These are phyloP conservation scores for Albula glossodonta DNA, from an alignment of 2,113 vertebrate species.

Conservation along the genomic window DNA sequence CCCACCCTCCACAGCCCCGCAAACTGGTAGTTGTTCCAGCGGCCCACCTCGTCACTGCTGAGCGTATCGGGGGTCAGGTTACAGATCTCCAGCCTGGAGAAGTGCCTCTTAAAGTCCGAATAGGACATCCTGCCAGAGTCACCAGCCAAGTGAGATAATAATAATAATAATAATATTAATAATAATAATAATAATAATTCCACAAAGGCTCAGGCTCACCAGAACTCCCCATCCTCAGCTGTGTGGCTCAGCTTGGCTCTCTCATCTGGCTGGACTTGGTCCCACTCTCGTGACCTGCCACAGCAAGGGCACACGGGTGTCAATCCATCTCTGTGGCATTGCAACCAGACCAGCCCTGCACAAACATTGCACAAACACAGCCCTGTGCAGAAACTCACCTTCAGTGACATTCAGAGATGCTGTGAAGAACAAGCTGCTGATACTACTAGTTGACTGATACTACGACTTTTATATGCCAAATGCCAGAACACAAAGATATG, in stretches of 20 bases:
- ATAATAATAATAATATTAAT: no score
- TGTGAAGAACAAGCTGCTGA: no score
- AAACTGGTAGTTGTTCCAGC: constrained; percentile 76
- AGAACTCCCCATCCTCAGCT: constrained; percentile 84
- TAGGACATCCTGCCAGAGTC: constrained; percentile 80
- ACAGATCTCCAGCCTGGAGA: constrained; percentile 83
- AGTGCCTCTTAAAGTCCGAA: constrained; percentile 77
- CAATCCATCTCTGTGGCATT: neutral
- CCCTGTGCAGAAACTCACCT: no score
- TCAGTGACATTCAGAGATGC: no score
- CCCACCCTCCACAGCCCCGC: constrained; percentile 76
- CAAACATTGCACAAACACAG: no score
- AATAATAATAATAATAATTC: no score
- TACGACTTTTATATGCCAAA: no score
- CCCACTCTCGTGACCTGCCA: constrained; percentile 79
- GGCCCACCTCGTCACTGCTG: constrained; percentile 54
- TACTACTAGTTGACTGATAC: no score
- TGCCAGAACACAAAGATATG: no score
- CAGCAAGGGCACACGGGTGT: neutral
- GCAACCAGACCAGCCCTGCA: no score
- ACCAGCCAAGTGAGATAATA: constrained; percentile 16
- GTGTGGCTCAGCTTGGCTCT: constrained; percentile 69
- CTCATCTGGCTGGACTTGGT: constrained; percentile 59
- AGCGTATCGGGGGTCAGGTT: constrained; percentile 79
- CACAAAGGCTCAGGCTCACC: constrained; percentile 63